Evolutionary conservation across 2,888 invertebrate genomes (phyloP), one percentile per base, ranked within the genome.

Genomic region (Drosophila paranaensis): DNA sequence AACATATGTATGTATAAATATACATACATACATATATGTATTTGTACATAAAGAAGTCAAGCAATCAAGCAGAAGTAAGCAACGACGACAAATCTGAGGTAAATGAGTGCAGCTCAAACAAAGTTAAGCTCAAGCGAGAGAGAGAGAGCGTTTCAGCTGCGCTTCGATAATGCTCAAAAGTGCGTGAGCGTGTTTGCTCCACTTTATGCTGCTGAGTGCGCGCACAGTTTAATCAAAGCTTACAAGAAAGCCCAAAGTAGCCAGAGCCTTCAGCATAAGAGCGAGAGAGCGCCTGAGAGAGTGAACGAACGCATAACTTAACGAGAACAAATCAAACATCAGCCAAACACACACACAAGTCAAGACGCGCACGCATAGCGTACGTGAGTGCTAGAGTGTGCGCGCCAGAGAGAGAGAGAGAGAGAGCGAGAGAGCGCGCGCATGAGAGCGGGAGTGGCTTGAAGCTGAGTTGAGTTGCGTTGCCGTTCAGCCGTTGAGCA

Each of bases 201-300:
- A 88, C 68, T 77, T 85, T 80, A 54, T 64, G 68, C 11, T 51
- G 54, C 69, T 71, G 62, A 60, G 43, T 70, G 63, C 43, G 57
- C 71, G 85, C 82, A 82, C 88, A 73, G 61, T 75, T 75, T 77
- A 82, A 77, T 61, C 58, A 66, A 56, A 82, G 72, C 82, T 81
- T 84, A 79, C 33, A 57, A 16, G 9, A 33, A 25, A 66, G 16
- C n/a, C 67, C 56, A 30, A 42, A 48, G 35, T 43, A 51, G 37
- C 50, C 35, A 14, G 11, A 25, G 33, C 9, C 13, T 16, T 27
- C 16, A 45, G n/a, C 45, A n/a, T n/a, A 25, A 14, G 3, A 56
- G 55, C 14, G 43, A 4, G 43, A 35, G 43, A 33, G 30, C 30
- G 30, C 1, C 30, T 33, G 30, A 8, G 30, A 9, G 48, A 48